Base-by-base conservation (phyloP, 2,113 vertebrate genomes). In the Cacatua alba region DNA sequence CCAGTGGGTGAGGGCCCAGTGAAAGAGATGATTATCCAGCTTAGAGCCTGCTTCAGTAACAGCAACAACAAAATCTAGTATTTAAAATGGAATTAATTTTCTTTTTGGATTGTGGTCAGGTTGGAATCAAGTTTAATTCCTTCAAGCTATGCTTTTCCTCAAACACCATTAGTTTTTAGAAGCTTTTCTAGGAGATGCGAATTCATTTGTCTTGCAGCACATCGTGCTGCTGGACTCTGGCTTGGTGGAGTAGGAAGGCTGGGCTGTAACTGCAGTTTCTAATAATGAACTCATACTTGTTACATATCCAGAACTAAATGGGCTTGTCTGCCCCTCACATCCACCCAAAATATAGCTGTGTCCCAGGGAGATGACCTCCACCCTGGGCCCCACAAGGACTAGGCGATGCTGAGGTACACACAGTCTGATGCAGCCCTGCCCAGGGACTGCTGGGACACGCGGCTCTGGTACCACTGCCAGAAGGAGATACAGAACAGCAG, bases 231-330 rank as follows among this genome's bases (percentile, higher is more conserved):
- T 90, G 82, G 88, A 79, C 70, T 85, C 67, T 9, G 26, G 82
- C 75, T 92, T 7, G 1, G 78, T 4, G 11, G 85, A 92, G 67
- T n/a, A 77, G 86, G 69, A 78, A 91, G 75, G 79, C 74, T 90
- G 90, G 75, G 74, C 84, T 95, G 55, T 23, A 63, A 60, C 81
- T 69, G 70, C 82, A 77, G 86, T 49, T 29, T 19, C 79, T 94
- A 52, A 74, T 55, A 7, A 39, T 95, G 91, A 97, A 44, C 83
- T 95, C 93, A 96, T 92, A 25, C 62, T 90, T 96, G 96, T 94
- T 78, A 25, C 39, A 9, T 11, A 60, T 84, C 93, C 95, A 96
- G 89, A 26, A 41, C 53, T 62, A 18, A 41, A 94, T 39, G 53
- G 83, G 70, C n/a, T 92, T 68, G 70, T 39, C 81, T 92, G 71